Percentiles rank a stretch among this genome's conserved stretches.
Evolutionary conservation across 2,113 vertebrate genomes (phyloP).

Genomic region (Pterophyllum scalare): DNA sequence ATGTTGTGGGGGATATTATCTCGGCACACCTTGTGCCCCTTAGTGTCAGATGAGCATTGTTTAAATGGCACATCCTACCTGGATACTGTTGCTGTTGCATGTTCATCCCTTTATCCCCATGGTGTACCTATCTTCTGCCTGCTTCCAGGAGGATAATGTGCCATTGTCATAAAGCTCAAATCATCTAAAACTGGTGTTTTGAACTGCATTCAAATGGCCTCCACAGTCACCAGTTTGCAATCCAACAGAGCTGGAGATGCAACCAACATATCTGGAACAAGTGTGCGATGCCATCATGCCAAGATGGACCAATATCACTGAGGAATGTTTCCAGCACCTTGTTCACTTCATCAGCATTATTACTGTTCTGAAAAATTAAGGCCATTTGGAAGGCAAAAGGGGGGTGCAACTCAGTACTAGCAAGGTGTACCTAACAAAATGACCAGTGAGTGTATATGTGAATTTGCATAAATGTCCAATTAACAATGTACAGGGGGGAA

Average conservation of each 20-base stretch:
- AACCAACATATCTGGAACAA: not conserved
- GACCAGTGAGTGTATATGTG: not conserved
- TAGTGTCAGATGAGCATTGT: not conserved
- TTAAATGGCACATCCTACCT: not conserved
- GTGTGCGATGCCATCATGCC: not conserved
- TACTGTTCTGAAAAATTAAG: not conserved
- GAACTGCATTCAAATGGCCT: not conserved
- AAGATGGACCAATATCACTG: not conserved
- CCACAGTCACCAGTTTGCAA: not conserved
- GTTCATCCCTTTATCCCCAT: not conserved
- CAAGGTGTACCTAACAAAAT: not conserved
- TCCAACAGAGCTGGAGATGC: not conserved
- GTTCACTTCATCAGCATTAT: not conserved
- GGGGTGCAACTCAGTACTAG: not conserved
- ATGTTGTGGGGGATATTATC: not conserved
- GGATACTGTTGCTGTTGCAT: not conserved
- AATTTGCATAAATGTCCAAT: not conserved
- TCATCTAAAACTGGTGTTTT: accelerated
- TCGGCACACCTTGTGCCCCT: not conserved
- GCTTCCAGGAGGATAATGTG: not conserved
- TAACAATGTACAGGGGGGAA: not conserved
- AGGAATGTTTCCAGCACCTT: not conserved
- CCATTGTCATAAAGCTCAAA: not conserved
- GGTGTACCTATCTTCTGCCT: not conserved
- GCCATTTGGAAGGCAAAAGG: not conserved